Evolutionary conservation across 2,797 vertebrate species (phyloP), one percentile per base, ranked within the genome.

Genomic region (Myotis myotis): DNA sequence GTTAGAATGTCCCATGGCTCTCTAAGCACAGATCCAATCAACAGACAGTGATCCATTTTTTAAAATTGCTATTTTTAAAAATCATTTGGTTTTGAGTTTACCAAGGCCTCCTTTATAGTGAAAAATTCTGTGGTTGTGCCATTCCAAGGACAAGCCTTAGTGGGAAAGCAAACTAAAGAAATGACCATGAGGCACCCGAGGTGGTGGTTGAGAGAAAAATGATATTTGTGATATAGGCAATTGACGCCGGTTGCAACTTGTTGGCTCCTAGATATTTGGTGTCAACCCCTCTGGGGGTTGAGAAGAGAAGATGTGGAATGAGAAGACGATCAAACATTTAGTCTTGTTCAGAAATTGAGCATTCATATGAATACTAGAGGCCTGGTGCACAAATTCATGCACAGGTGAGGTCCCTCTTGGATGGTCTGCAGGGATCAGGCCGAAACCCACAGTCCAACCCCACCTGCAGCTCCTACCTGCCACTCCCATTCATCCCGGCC

Each of bases 71-170:
- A 5, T 66, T 68, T 49, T 87, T 72, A 60, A 62, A 62, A 15
- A 28, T 83, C 10, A 28, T 41, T 95, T 91, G 57, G 20, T 83
- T 78, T 89, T 82, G n/a, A 92, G 36, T 90, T 60, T 74, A 92
- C 72, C 66, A 36, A 36, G 83, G 70, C 22, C 22, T 81, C 87
- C 6, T 55, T 38, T 17, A 20, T 4, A 23, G 74, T 30, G 47
- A 25, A 33, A 47, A 49, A 53, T 20, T 75, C 30, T 55, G 36
- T 19, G 17, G 53, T 12, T 83, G 23, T 33, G 33, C 72, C 17
- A 28, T 78, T 51, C 22, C 16, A 76, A 38, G 68, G 85, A 44
- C 57, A 74, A 88, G 28, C 28, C 6, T 68, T 19, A 68, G 38
- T 22, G n/a, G 38, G 47, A 62, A 89, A 74, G 38, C 22, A 64